phyloP scores from a whole-genome alignment of 2,797 vertebrate species.

The Avahi laniger region DNA sequence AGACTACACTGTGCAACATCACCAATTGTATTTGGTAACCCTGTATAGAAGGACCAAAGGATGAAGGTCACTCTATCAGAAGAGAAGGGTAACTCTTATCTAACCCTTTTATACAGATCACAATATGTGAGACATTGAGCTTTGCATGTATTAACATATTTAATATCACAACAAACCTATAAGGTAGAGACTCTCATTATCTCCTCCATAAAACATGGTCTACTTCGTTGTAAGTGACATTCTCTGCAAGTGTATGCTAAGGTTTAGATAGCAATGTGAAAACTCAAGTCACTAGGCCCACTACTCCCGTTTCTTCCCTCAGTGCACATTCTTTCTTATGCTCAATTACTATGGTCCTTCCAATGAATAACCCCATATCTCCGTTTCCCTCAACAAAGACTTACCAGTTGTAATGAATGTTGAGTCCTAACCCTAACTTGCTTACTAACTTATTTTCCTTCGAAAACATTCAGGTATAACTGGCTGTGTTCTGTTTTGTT shows the following conservation, averaged over 20 bases:
- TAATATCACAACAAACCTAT: neutral
- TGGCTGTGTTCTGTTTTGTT: neutral
- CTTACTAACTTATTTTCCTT: neutral
- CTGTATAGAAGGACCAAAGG: neutral
- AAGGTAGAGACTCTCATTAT: neutral
- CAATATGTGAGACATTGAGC: no score
- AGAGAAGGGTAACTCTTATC: neutral
- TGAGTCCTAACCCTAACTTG: neutral
- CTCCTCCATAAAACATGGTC: neutral
- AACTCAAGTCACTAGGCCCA: neutral
- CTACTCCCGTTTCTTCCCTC: neutral
- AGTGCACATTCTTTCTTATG: neutral
- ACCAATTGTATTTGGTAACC: neutral
- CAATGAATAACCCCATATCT: neutral
- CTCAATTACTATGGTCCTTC: neutral
- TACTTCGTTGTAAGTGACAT: neutral
- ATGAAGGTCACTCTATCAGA: accelerated
- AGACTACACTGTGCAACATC: neutral
- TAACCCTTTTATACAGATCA: neutral
- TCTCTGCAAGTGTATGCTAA: neutral
- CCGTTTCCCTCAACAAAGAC: neutral
- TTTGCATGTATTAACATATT: neutral
- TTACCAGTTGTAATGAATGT: neutral
- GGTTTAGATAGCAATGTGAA: neutral
- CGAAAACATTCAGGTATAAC: neutral